phyloP scores from a whole-genome alignment of 2,888 invertebrate species.

The Acheta domesticus region DNA sequence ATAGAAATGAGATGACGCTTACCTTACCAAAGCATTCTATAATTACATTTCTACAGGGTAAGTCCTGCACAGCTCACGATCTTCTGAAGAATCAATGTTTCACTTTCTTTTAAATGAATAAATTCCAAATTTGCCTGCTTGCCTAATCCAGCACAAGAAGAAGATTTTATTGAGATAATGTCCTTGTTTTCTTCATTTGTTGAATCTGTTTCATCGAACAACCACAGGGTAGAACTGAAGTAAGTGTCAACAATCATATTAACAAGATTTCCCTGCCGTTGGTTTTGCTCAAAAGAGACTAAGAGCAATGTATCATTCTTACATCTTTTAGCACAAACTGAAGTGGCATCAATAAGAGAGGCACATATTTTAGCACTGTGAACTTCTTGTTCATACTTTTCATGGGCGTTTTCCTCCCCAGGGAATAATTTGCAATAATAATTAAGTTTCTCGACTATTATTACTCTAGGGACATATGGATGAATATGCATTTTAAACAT shows the following conservation, averaged over 20 bases:
- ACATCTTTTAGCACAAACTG: constrained; percentile 39
- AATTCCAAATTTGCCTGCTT: constrained; percentile 11
- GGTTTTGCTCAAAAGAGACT: constrained; percentile 25
- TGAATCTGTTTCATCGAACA: constrained; percentile 23
- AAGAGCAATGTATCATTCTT: constrained; percentile 27
- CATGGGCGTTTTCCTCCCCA: constrained; percentile 36
- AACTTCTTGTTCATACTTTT: constrained; percentile 34
- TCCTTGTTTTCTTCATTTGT: constrained; percentile 3
- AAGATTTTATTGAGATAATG: constrained; percentile 5
- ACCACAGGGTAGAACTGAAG: constrained; percentile 33
- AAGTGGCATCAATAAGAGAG: constrained; percentile 42
- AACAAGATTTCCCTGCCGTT: not conserved
- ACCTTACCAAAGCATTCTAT: too few species aligned
- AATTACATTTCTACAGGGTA: too few species aligned
- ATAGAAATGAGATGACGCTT: too few species aligned
- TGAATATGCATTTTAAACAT: constrained; percentile 45
- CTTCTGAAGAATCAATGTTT: not conserved
- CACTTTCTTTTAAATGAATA: not conserved
- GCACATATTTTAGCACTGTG: constrained; percentile 42
- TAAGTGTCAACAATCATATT: constrained; percentile 29
- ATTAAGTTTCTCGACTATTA: constrained; percentile 44
- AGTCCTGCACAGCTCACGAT: not conserved
- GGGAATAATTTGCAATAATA: constrained; percentile 40
- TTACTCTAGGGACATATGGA: constrained; percentile 43
- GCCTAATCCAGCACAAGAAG: not conserved